These are phyloP conservation scores for Percopsis transmontana DNA, from an alignment of 2,113 vertebrate genomes.

Conservation along the genomic window DNA sequence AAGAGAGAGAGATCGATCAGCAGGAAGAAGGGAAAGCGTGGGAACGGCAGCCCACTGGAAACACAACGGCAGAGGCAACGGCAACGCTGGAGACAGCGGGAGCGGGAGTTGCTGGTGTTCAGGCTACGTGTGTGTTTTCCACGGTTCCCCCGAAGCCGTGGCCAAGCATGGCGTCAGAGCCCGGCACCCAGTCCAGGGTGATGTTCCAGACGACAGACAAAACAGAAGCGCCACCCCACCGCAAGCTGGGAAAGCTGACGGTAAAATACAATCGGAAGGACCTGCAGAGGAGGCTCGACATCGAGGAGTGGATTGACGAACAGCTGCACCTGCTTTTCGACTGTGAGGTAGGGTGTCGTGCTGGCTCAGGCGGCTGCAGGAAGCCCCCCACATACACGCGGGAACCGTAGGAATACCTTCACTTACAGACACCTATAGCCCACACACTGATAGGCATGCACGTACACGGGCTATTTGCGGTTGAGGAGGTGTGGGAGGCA, in stretches of 20 bases:
- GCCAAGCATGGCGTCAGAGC: conserved; percentile 82
- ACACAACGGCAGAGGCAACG: conserved; percentile 32
- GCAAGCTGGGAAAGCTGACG: conserved; percentile 90
- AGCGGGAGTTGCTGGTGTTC: conserved; percentile 9
- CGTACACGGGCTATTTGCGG: conserved; percentile 17
- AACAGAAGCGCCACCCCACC: conserved; percentile 77
- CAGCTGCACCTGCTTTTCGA: conserved; percentile 92
- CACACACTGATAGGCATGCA: conserved; percentile 1
- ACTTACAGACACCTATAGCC: conserved; percentile 4
- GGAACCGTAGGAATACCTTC: conserved; percentile 17
- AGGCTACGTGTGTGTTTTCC: conserved; percentile 47
- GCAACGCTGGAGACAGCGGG: conserved; percentile 14
- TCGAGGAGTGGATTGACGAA: conserved; percentile 93
- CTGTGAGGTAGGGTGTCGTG: conserved; percentile 81
- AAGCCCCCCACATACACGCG: conserved; percentile 7
- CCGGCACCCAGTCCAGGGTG: conserved; percentile 83
- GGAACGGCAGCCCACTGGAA: conserved; percentile 36
- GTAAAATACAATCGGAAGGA: conserved; percentile 95
- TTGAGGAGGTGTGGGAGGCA: conserved; percentile 11
- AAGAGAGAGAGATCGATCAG: conserved; percentile 6
- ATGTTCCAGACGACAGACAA: conserved; percentile 84
- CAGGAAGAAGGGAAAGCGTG: conserved; percentile 18
- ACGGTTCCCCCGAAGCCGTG: conserved; percentile 71
- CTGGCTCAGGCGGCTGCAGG: background rate
- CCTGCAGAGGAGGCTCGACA: conserved; percentile 91